Evolutionary conservation across 2,113 vertebrate species (phyloP).

Genomic region (Melanostigma gelatinosum): DNA sequence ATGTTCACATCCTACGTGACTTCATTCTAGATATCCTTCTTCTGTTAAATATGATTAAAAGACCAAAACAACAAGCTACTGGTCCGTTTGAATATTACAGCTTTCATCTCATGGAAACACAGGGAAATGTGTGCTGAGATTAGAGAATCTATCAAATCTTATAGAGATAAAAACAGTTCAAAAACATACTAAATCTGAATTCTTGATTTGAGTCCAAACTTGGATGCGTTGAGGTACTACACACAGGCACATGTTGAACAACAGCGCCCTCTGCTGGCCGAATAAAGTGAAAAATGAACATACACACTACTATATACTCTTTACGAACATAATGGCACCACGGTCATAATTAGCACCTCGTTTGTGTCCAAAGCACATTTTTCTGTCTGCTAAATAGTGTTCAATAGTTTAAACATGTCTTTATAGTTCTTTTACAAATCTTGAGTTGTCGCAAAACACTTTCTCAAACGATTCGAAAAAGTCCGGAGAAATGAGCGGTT

Average conservation of each 20-base stretch:
- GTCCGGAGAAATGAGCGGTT: not conserved
- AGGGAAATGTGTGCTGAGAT: not conserved
- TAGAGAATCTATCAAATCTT: not conserved
- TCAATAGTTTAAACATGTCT: not conserved
- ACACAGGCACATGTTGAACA: not conserved
- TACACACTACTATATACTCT: not conserved
- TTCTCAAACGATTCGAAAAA: not conserved
- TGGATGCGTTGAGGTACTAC: accelerated
- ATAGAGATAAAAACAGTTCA: not conserved
- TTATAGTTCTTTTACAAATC: not conserved
- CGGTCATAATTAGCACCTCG: not conserved
- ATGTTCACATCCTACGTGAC: not conserved
- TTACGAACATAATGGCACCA: not conserved
- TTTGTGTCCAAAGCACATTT: not conserved
- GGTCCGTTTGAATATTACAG: not conserved
- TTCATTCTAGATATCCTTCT: not conserved
- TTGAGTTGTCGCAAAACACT: not conserved
- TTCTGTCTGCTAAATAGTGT: not conserved
- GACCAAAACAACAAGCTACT: not conserved
- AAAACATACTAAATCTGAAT: not conserved
- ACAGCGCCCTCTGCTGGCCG: constrained; percentile 52
- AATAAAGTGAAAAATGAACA: not conserved
- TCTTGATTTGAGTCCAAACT: not conserved
- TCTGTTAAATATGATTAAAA: not conserved
- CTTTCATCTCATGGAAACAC: not conserved